A percentile compares a stretch with the other conserved stretches of the same genome.
phyloP scores from a whole-genome alignment of 2,888 invertebrate genomes.

The Cepaea hortensis region DNA sequence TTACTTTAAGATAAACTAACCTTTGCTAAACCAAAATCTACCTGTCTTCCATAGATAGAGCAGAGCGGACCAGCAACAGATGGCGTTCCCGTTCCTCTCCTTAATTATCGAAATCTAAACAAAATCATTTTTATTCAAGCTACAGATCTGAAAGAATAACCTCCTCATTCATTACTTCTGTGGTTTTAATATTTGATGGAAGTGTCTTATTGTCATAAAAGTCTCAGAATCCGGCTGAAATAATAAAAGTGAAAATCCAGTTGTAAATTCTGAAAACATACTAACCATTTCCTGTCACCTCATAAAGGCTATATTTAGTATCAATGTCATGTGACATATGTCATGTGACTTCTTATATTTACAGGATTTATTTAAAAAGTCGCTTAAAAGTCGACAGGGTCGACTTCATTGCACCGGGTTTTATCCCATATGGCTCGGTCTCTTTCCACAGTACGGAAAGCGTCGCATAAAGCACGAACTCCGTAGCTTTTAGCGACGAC shows the following conservation, averaged over 20 bases:
- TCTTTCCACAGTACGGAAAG: no score
- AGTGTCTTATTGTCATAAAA: no score
- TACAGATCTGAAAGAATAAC: not conserved
- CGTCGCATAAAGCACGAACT: no score
- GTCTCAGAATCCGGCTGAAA: not conserved
- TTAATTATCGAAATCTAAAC: not conserved
- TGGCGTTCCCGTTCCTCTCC: conserved; percentile 22
- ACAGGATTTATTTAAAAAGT: no score
- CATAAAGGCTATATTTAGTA: conserved; percentile 20
- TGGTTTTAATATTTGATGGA: no score
- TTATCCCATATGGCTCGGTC: no score
- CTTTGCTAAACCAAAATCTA: not conserved
- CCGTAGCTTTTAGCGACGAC: no score
- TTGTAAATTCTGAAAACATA: not conserved
- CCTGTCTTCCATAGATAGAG: not conserved
- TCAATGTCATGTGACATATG: conserved; percentile 14
- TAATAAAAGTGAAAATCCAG: not conserved
- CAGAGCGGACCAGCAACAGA: conserved; percentile 16
- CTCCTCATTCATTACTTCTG: no score
- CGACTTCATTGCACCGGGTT: no score
- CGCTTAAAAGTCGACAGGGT: no score
- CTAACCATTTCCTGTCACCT: conserved; percentile 23
- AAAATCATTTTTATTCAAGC: not conserved
- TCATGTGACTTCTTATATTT: conserved; percentile 18
- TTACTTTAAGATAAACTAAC: no score